Conservation (phyloP, 1,140 invertebrate genomes). For the Drosophila orena region DNA sequence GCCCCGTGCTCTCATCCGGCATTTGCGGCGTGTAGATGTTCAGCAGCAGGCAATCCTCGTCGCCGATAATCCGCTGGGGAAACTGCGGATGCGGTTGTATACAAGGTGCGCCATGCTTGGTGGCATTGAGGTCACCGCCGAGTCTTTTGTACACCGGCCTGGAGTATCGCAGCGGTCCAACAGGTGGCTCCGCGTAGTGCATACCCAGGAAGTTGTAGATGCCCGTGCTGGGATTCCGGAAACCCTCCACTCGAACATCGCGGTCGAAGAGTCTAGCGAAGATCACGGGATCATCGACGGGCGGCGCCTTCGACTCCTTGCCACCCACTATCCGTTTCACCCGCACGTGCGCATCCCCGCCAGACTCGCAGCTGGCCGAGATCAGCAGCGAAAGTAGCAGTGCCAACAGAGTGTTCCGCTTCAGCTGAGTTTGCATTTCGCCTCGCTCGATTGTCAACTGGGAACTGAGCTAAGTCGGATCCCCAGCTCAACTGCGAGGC, state of each 20-base stretch:
- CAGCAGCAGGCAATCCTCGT: slow-evolving; percentile 91
- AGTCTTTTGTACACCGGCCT: slow-evolving; percentile 85
- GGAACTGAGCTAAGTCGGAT: slow-evolving; percentile 47
- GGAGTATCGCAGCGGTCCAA: slow-evolving; percentile 87
- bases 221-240: slow-evolving; percentile 84
- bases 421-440: slow-evolving; percentile 54
- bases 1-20: slow-evolving; percentile 85
- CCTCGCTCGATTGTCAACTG: slow-evolving; percentile 61
- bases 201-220: slow-evolving; percentile 89
- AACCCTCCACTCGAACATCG: slow-evolving; percentile 86
- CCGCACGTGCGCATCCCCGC: slow-evolving; percentile 49
- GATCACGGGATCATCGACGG: slow-evolving; percentile 87
- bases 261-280: slow-evolving; percentile 86
- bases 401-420: slow-evolving; percentile 50
- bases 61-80: slow-evolving; percentile 85
- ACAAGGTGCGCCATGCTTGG: slow-evolving; percentile 86
- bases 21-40: slow-evolving; percentile 91
- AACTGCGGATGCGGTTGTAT: slow-evolving; percentile 86
- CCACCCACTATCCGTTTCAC: slow-evolving; percentile 87
- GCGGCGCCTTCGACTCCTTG: slow-evolving; percentile 85
- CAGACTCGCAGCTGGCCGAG: slow-evolving; percentile 25
- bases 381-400: slow-evolving; percentile 28
- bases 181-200: slow-evolving; percentile 89
- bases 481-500: slow-evolving; percentile 34
- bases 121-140: slow-evolving; percentile 86